A percentile compares a stretch with the other conserved stretches of the same genome.
phyloP scores from a whole-genome alignment of 2,797 vertebrate species.

The Mustela erminea region DNA sequence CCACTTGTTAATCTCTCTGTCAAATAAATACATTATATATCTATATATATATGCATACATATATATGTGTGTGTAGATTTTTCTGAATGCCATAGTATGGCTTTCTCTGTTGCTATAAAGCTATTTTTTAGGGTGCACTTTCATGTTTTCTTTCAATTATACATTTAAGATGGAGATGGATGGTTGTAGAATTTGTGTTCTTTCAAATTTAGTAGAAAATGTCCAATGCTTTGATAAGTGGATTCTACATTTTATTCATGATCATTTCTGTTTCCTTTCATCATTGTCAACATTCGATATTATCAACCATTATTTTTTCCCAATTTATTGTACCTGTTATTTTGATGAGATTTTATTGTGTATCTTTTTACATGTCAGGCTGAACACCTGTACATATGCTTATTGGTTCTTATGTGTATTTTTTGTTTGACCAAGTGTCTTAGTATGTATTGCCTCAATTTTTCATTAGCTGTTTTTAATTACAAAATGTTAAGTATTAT shows the following conservation, averaged over 20 bases:
- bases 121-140: neutral
- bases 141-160: neutral
- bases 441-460: neutral
- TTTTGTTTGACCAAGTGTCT: neutral
- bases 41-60: no score
- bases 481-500: neutral
- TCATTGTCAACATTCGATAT: neutral
- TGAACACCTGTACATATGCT: neutral
- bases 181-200: neutral
- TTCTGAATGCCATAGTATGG: neutral
- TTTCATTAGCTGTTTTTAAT: neutral
- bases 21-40: no score
- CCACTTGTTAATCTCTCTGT: no score
- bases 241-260: neutral
- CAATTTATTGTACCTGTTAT: neutral
- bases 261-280: neutral
- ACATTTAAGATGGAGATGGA: neutral
- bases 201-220: neutral
- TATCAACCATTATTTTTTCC: neutral
- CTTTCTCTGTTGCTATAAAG: neutral
- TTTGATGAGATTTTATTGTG: neutral
- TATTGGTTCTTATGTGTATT: neutral
- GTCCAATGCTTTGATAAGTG: neutral
- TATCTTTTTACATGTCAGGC: neutral
- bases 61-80: neutral